Base-by-base conservation (phyloP, 2,888 invertebrate genomes). In the Euzetes globulus region DNA sequence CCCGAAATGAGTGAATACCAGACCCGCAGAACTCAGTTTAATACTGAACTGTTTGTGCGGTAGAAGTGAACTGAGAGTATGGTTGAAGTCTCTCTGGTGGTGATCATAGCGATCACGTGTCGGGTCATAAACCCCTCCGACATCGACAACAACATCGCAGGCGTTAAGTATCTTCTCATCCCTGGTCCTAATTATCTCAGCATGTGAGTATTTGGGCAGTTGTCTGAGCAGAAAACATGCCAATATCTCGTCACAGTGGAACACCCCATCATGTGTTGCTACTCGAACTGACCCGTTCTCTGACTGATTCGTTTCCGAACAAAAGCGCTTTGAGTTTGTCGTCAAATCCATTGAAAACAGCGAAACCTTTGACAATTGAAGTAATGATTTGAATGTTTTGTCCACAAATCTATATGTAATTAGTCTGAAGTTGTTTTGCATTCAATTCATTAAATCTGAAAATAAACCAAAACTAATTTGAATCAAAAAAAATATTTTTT, bases 121-220 rank as follows among this genome's bases (percentile, higher is more conserved):
- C 73, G 90, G 90, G 82, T 96, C 88, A 82, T 91, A 99, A 19
- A 87, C 87, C 0, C 88, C 90, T 3, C 98, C 98, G 5, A 98
- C 96, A 84, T 99, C 98, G 0, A 99, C 90, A 0, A 99, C 93
- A 78, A 98, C 88, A 81, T 97, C 93, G 84, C 97, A 97, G 1
- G 87, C 86, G 0, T 88, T 87, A 73, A 98, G 85, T 77, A 88
- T 76, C 45, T 81, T 81, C 4, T 82, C 80, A 79, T 88, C 86
- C 50, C 89, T 81, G 0, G 87, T 85, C 79, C 88, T 87, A 79
- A 94, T 82, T 75, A 99, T 91, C 78, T 87, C 86, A 0, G 95
- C 91, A 83, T 92, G 86, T 80, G 88, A 86, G 82, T 90, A 96
- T 79, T 88, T 86, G 0, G 93, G 91, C 5, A 97, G 83, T 71